A percentile compares a stretch with the other conserved stretches of the same genome.
Evolutionary conservation across 64 coral and sea anemone species (phyloP).

Genomic region (Montipora capricornis): DNA sequence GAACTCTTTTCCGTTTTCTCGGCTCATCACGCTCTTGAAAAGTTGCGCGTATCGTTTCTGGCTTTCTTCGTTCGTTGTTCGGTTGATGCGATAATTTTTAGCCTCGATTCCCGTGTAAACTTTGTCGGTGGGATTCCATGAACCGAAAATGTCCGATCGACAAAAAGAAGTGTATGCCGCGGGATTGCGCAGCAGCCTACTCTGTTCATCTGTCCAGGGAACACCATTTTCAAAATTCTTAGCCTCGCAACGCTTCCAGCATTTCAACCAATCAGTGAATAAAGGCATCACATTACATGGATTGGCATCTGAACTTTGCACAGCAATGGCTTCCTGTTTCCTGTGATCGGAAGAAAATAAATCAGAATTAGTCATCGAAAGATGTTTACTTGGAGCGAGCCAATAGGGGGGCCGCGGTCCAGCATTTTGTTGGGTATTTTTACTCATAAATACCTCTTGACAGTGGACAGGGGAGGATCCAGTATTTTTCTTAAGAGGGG

Average conservation of each 20-base stretch:
- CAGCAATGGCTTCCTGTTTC: neutral
- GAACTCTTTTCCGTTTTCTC: neutral
- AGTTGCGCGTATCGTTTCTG: slow-evolving; percentile 35
- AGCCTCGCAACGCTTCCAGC: slow-evolving; percentile 36
- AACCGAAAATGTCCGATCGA: slow-evolving; percentile 55
- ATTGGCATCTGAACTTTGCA: neutral
- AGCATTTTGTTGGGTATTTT: no score
- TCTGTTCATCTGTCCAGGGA: slow-evolving; percentile 67
- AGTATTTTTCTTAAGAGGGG: no score
- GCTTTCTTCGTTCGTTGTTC: neutral
- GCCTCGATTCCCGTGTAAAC: slow-evolving; percentile 39
- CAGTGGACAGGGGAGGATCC: no score
- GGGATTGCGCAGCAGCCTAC: slow-evolving; percentile 4
- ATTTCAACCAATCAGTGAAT: slow-evolving; percentile 67
- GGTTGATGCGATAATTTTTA: neutral
- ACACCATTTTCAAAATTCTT: slow-evolving; percentile 32
- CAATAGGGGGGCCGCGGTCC: no score
- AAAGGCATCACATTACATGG: slow-evolving; percentile 35
- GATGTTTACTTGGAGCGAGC: no score
- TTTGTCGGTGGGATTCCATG: slow-evolving; percentile 55
- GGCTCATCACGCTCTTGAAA: neutral
- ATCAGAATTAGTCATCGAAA: neutral
- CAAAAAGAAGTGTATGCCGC: slow-evolving; percentile 59
- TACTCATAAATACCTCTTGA: no score
- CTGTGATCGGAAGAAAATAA: neutral